Conservation (phyloP, 2,888 invertebrate species). For the Parnassius glacialis region DNA sequence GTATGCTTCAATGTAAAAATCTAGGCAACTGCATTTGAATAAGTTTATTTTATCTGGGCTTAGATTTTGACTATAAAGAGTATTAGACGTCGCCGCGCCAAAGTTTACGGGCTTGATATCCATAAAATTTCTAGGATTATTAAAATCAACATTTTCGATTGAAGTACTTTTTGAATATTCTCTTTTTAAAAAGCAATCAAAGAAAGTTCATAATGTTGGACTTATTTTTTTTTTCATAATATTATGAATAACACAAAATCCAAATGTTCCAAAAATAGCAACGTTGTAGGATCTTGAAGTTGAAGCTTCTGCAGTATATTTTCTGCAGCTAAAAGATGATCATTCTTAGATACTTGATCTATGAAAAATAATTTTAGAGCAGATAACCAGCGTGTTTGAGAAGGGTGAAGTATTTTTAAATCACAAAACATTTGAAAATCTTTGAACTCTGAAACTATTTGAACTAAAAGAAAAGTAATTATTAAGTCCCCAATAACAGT, state of each 20-base stretch:
- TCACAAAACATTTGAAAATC: constrained; percentile 16
- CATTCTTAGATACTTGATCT: constrained; percentile 7
- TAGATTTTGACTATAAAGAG: constrained; percentile 26
- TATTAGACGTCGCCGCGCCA: constrained; percentile 25
- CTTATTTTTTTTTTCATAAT: constrained; percentile 31
- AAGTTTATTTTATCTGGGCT: constrained; percentile 28
- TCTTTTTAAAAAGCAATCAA: constrained; percentile 37
- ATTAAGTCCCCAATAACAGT: too few relatives aligned
- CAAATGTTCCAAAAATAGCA: too few relatives aligned
- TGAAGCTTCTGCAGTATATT: too few relatives aligned
- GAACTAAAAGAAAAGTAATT: too few relatives aligned
- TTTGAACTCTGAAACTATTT: too few relatives aligned
- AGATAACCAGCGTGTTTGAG: constrained; percentile 31
- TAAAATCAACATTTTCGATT: constrained; percentile 34
- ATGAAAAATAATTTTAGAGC: not conserved
- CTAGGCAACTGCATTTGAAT: constrained; percentile 29
- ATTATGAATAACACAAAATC: too few relatives aligned
- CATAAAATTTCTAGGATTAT: constrained; percentile 28
- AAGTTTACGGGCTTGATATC: constrained; percentile 22
- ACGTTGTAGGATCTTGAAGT: too few relatives aligned
- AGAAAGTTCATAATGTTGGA: constrained; percentile 34
- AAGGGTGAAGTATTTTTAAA: constrained; percentile 26
- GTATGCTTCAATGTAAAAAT: constrained; percentile 25
- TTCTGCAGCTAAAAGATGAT: too few relatives aligned
- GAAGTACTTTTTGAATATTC: constrained; percentile 29